A percentile compares a stretch with the other conserved stretches of the same genome.
phyloP scores from a whole-genome alignment of 2,113 vertebrate species.

The Desmodus rotundus region DNA sequence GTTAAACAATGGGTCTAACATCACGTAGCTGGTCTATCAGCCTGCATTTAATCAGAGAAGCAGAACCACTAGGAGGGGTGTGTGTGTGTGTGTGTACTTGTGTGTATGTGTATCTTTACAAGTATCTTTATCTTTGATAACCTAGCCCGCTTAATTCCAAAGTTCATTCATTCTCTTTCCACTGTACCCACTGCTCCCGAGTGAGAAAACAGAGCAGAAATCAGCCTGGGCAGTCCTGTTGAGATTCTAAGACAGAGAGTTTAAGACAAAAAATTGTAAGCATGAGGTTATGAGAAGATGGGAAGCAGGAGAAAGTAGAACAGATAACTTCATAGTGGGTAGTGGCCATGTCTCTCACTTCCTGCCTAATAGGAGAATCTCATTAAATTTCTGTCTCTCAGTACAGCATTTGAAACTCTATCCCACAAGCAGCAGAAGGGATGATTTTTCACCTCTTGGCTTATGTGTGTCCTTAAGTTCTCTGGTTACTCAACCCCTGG shows the following conservation, averaged over 20 bases:
- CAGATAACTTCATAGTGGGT: background rate
- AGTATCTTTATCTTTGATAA: background rate
- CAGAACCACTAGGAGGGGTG: background rate
- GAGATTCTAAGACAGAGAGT: background rate
- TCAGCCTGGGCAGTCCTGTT: background rate
- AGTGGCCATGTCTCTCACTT: background rate
- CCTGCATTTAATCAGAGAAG: background rate
- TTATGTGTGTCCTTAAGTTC: slow-evolving; percentile 37
- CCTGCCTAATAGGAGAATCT: background rate
- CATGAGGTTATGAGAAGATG: background rate
- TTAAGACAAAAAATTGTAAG: background rate
- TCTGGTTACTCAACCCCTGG: slow-evolving; percentile 15
- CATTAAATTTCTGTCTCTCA: slow-evolving; percentile 12
- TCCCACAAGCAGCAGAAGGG: background rate
- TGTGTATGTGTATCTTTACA: background rate
- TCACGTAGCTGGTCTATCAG: background rate
- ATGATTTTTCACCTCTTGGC: slow-evolving; percentile 26
- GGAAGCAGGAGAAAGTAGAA: background rate
- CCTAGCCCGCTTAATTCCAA: slow-evolving; percentile 7
- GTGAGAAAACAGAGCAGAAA: slow-evolving; percentile 14
- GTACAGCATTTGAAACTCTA: background rate
- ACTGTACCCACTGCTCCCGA: background rate
- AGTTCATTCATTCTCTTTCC: slow-evolving; percentile 45
- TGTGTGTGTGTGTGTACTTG: background rate
- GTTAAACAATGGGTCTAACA: background rate